Percentiles rank a stretch among this genome's conserved stretches.
Evolutionary conservation across 2,797 vertebrate species (phyloP).

Genomic region (Periparus ater): DNA sequence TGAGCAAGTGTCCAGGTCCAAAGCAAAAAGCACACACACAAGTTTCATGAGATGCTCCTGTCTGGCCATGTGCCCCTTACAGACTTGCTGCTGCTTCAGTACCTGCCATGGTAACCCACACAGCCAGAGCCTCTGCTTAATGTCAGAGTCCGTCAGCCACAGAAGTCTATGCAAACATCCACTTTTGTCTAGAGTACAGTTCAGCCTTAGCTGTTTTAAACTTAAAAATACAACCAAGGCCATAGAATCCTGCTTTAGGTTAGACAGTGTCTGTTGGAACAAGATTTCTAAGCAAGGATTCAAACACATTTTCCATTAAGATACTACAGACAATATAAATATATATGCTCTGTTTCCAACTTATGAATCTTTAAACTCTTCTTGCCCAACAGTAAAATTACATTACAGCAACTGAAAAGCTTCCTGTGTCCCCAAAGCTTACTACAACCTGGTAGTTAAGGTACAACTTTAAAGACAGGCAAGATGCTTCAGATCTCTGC

Average conservation of each 20-base stretch:
- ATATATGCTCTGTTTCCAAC: accelerated
- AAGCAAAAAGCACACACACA: accelerated
- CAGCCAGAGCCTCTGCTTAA: neutral
- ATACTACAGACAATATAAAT: too few relatives aligned
- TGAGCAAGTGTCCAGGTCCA: neutral
- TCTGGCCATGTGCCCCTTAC: accelerated
- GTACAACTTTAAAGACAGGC: neutral
- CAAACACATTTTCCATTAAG: neutral
- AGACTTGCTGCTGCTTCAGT: neutral
- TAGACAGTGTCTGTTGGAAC: neutral
- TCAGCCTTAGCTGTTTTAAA: neutral
- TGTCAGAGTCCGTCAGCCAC: neutral
- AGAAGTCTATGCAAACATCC: neutral
- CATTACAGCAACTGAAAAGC: neutral
- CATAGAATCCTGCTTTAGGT: neutral
- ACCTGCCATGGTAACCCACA: accelerated
- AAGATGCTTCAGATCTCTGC: neutral
- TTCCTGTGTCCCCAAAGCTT: neutral
- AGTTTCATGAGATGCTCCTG: accelerated
- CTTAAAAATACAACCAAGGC: neutral
- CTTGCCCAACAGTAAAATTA: neutral
- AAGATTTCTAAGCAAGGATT: neutral
- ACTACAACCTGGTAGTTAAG: neutral
- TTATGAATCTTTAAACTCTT: neutral
- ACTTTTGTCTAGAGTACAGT: neutral